Evolutionary conservation across 2,888 invertebrate genomes (phyloP).

Genomic region (Melitaea athalia): DNA sequence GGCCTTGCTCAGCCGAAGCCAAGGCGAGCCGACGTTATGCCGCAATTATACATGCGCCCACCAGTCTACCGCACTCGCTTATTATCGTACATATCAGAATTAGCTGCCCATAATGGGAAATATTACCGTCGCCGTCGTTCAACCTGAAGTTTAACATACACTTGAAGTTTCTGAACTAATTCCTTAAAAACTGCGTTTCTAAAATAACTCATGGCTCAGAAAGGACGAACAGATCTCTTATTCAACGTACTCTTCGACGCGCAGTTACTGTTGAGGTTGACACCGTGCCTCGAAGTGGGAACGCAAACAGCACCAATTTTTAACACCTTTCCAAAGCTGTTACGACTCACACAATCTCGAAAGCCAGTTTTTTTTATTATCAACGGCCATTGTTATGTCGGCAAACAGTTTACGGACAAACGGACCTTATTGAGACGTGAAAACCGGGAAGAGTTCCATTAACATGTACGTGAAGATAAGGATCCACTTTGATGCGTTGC

Average conservation of each 20-base stretch:
- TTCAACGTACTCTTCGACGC: neutral
- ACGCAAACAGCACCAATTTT: conserved; percentile 50
- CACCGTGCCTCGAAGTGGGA: conserved; percentile 44
- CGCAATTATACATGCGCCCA: conserved; percentile 78
- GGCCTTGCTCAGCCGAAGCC: conserved; percentile 78
- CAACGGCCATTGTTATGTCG: conserved; percentile 37
- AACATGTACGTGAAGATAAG: neutral
- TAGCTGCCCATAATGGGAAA: conserved; percentile 7
- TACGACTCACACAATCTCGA: conserved; percentile 41
- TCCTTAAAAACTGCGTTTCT: neutral
- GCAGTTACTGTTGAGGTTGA: too few species aligned
- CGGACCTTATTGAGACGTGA: conserved; percentile 14
- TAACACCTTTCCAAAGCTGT: conserved; percentile 54
- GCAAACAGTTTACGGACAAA: conserved; percentile 21
- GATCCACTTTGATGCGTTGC: neutral
- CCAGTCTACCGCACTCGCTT: conserved; percentile 66
- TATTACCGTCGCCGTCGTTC: conserved; percentile 1
- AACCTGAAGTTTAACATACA: neutral
- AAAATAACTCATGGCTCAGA: neutral
- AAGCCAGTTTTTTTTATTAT: conserved; percentile 52
- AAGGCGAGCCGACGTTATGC: conserved; percentile 71
- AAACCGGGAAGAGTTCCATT: conserved; percentile 11
- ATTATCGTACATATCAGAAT: conserved; percentile 39
- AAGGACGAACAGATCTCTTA: neutral
- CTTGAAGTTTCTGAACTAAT: neutral